Evolutionary conservation across 2,113 vertebrate genomes (phyloP).

Genomic region (Glareola pratincola): DNA sequence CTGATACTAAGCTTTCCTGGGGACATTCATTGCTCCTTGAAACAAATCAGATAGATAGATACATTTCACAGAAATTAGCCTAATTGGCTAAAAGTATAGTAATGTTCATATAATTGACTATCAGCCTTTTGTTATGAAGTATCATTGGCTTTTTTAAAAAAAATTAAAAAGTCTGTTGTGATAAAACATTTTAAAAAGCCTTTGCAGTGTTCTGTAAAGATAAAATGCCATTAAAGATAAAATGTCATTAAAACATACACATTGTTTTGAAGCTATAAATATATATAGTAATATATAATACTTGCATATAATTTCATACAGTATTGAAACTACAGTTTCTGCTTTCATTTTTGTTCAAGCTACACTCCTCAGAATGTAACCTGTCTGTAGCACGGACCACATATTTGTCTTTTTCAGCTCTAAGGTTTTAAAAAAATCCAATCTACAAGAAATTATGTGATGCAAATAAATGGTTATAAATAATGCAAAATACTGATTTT

Average conservation of each 20-base stretch:
- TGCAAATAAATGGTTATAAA: neutral
- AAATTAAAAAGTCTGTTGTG: too few species aligned
- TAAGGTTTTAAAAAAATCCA: neutral
- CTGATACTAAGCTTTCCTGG: neutral
- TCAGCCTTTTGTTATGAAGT: neutral
- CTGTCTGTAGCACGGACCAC: neutral
- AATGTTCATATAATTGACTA: neutral
- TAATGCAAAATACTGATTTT: neutral
- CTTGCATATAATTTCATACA: neutral
- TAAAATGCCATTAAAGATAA: too few species aligned
- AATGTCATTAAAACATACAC: neutral
- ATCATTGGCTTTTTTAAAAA: neutral
- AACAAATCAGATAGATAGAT: neutral
- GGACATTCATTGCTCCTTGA: neutral
- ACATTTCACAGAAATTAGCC: neutral
- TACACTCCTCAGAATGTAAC: neutral
- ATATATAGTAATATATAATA: neutral
- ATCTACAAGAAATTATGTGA: neutral
- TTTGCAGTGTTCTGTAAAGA: neutral
- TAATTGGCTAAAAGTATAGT: neutral
- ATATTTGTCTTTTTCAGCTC: neutral
- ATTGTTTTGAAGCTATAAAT: neutral
- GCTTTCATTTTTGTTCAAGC: neutral
- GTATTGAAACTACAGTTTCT: neutral
- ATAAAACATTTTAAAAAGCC: neutral